Evolutionary conservation across 2,113 vertebrate genomes (phyloP), one percentile per base, ranked within the genome.

Genomic region (Ahaetulla prasina): DNA sequence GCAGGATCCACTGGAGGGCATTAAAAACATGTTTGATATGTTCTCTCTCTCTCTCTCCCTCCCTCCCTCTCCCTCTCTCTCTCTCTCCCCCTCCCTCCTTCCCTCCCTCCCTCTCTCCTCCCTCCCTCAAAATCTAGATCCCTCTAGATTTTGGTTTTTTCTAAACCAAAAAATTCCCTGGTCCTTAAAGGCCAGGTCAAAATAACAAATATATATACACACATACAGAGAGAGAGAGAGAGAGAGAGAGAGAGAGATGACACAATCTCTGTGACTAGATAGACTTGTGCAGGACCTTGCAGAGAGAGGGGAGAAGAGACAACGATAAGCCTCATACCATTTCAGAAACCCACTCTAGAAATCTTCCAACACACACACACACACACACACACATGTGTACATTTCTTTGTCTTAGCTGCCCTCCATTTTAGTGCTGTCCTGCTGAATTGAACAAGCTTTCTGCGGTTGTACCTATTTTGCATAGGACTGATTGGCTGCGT

Each of bases 1-100:
- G 50, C 60, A 43, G 30, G 5, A 54, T 95, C 91, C 97, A 88
- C 96, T 96, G 96, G 97, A 93, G 96, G 97, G 96, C 96, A 97
- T 95, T 95, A 55, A 23, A 96, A 89, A 90, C 45, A 91, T 94
- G 80, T 88, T 43, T 1, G 90, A 0, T 0, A 57, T 7, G 1
- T 47, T 12, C 85, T 53, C 84, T 80, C 25, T 0, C 27, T 30
- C 47, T n/a, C 47, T 45, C 4, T 18, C 7, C 39, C 88, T 23
- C 87, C 8, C 60, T 12, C 80, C 43, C 30, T 0, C n/a, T 16
- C 18, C 20, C 53, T 1, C 18, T 20, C 16, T 1, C 52, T 52
- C 53, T 10, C 84, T 60, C 80, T 63, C 27, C 0, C 25, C 30
- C 45, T 27, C 54, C 43, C 7, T 10, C 3, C 39, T 85, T 20